These are phyloP conservation scores for Rhea pennata DNA, from an alignment of 2,113 vertebrate species.

Conservation along the genomic window DNA sequence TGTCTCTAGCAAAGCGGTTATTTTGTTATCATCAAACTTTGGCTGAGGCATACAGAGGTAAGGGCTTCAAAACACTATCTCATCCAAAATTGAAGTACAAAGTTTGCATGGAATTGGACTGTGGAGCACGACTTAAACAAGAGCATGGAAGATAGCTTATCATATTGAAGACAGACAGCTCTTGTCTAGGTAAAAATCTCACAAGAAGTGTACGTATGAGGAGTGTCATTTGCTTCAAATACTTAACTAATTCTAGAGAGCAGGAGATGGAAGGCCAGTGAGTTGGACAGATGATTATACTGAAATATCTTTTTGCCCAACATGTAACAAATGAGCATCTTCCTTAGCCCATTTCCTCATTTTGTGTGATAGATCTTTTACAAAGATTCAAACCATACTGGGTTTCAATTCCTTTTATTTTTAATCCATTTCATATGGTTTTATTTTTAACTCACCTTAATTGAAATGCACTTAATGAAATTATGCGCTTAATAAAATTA, in stretches of 20 bases:
- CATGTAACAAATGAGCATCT: constrained; percentile 5
- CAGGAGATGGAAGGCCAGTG: neutral
- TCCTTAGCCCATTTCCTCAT: neutral
- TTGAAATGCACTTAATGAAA: constrained; percentile 28
- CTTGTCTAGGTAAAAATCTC: neutral
- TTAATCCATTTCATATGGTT: constrained; percentile 46
- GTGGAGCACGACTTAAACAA: neutral
- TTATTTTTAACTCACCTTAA: constrained; percentile 62
- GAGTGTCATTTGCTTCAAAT: neutral
- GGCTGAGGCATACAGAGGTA: neutral
- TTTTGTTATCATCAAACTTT: neutral
- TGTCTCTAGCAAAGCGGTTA: neutral
- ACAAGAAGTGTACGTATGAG: neutral
- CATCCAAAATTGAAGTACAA: neutral
- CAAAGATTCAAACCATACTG: constrained; percentile 19
- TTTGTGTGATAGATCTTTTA: constrained; percentile 12
- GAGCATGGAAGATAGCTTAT: neutral
- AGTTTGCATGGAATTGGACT: neutral
- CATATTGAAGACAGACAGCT: neutral
- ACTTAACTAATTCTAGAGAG: neutral
- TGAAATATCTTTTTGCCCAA: neutral
- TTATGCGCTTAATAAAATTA: constrained; percentile 10
- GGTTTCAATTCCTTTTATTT: constrained; percentile 45
- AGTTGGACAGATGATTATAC: neutral
- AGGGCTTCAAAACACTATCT: neutral